phyloP scores from a whole-genome alignment of 2,113 vertebrate genomes.

The Eupsittula cactorum region DNA sequence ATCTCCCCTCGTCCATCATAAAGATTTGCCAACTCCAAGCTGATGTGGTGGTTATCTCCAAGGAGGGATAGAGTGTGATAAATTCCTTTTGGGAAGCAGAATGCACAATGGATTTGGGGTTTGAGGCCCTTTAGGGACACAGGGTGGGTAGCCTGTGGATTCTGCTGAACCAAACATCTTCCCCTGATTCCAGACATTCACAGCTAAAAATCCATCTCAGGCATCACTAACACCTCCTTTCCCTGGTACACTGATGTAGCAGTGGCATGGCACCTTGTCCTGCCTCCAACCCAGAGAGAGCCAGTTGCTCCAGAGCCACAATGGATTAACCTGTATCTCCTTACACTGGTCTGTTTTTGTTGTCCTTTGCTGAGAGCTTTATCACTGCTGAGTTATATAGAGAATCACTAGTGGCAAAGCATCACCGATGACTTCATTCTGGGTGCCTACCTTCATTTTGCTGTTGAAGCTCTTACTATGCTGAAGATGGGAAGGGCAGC shows the following conservation, averaged over 20 bases:
- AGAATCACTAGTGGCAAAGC: neutral
- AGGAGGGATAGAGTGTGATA: neutral
- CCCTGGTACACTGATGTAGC: accelerated
- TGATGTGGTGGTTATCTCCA: neutral
- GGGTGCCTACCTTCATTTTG: accelerated
- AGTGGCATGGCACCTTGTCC: accelerated
- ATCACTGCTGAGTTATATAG: neutral
- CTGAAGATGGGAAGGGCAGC: neutral
- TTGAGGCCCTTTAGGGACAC: neutral
- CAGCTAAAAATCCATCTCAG: neutral
- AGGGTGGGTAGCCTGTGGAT: neutral
- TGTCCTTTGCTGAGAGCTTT: neutral
- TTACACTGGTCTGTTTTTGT: neutral
- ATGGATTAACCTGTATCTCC: neutral
- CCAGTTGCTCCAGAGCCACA: neutral
- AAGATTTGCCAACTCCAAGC: neutral
- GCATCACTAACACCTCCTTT: neutral
- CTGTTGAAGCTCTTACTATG: neutral
- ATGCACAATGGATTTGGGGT: neutral
- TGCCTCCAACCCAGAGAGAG: neutral
- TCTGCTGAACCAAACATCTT: neutral
- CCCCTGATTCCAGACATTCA: neutral
- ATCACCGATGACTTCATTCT: accelerated
- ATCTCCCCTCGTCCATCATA: neutral
- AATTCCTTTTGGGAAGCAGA: neutral